Base-by-base conservation (phyloP, 1,140 invertebrate species). In the Teleopsis dalmanni region DNA sequence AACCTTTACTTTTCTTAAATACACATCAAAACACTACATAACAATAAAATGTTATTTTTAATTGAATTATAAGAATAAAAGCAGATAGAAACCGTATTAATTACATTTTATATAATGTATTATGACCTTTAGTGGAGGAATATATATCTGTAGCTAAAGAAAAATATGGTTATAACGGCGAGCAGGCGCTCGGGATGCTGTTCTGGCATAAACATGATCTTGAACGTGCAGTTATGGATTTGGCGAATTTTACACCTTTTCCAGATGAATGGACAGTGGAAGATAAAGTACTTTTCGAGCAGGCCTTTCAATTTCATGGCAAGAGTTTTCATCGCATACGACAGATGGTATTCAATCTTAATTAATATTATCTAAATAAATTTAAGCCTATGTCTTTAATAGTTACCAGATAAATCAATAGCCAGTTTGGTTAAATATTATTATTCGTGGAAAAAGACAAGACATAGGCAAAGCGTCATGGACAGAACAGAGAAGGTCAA, bases 121-220 rank as follows among this genome's bases (percentile, higher is more conserved):
- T 37, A 37, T 8, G 8, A 37, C n/a, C n/a, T 34, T 34, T 59
- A 91, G 92, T 97, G 78, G 93, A 97, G 75, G 88, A 95, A 65
- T 97, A 95, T 65, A 89, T 95, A 53, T 81, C 82, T 58, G 80
- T 94, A 55, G 90, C 94, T n/a, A 96, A 95, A 75, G 92, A 97
- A 65, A 97, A 95, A 71, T 96, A 94, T 80, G 92, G 91, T 37
- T 98, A 98, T 59, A 96, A 95, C 74, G 89, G 88, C 29, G 95
- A 98, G 77, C 94, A 98, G 74, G 94, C 95, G 21, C 74, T 98
- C 25, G 95, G 94, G 11, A 95, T 98, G 91, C 73, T 98, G 11
- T 97, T 95, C 72, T 98, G 94, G 94, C 94, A 98, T 62, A 95
- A 95, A 73, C 94, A 97, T 75, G 91, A 96, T 72, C 76, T 98